Evolutionary conservation across 2,888 invertebrate genomes (phyloP).

Genomic region (Hydropsyche betteni): DNA sequence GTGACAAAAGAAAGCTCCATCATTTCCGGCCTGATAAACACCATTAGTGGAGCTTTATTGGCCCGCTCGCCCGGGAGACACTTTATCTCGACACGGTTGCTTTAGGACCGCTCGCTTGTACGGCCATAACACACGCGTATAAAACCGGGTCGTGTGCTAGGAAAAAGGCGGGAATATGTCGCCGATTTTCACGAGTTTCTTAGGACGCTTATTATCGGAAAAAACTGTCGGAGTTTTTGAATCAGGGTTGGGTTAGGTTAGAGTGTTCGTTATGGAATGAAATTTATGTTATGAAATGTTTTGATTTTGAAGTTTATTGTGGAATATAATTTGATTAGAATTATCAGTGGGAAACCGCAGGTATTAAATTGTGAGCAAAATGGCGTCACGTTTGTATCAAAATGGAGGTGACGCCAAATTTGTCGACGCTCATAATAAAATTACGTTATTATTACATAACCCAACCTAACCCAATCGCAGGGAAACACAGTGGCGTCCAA

Average conservation of each 20-base stretch:
- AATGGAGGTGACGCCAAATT: too few relatives aligned
- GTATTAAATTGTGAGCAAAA: too few relatives aligned
- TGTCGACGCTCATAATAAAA: too few relatives aligned
- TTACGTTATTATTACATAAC: too few relatives aligned
- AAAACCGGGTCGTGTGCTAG: not conserved
- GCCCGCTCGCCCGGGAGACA: conserved; percentile 45
- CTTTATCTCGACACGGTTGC: conserved; percentile 50
- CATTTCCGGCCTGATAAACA: conserved; percentile 52
- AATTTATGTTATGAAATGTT: not conserved
- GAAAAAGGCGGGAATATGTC: conserved; percentile 10
- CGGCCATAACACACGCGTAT: not conserved
- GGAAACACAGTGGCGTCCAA: too few relatives aligned
- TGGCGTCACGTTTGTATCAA: too few relatives aligned
- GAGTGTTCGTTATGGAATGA: too few relatives aligned
- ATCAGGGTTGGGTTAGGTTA: too few relatives aligned
- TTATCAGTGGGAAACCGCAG: too few relatives aligned
- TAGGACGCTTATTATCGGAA: conserved; percentile 35
- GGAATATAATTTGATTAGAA: too few relatives aligned
- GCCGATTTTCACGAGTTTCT: not conserved
- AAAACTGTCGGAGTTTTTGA: too few relatives aligned
- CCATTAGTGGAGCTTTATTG: conserved; percentile 50
- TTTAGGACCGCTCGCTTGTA: conserved; percentile 32
- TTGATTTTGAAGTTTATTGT: not conserved
- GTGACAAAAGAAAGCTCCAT: conserved; percentile 53
- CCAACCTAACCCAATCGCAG: too few relatives aligned